Evolutionary conservation across 2,113 vertebrate species (phyloP), one percentile per base, ranked within the genome.

Genomic region (Strix uralensis): DNA sequence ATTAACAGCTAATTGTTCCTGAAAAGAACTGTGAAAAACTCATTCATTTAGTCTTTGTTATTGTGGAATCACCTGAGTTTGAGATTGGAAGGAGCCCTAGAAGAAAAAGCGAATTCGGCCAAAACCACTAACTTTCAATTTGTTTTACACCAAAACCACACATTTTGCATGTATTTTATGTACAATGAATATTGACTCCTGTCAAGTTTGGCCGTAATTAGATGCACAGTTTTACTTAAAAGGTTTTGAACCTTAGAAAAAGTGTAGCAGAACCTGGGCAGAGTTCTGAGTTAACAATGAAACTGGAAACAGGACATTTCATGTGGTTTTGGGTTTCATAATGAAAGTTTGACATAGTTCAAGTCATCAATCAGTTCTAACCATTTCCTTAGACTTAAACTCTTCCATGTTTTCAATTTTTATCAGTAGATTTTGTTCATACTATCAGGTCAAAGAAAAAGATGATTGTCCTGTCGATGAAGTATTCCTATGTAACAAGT

Each of bases 311-410:
- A 96, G 94, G 93, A 96, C 89, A 97, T 97, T 97, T 97, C 93
- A 96, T 97, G 97, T 97, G 97, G 97, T 97, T 97, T 97, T 95
- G 84, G 94, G 97, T 96, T 97, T 97, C 97, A 95, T 97, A 97
- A 96, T 96, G 97, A 97, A 97, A 97, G 96, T 97, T 96, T 97
- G 95, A 97, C 92, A 95, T 91, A 96, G 95, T 97, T 97, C 94
- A 97, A 92, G 78, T 96, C 87, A 95, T 97, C 96, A 97, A 95
- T 97, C 97, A 95, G 91, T 97, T 97, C 97, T 93, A 97, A 97
- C 96, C 96, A 97, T 97, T 97, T 97, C 87, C 89, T 97, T 95
- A n/a, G 5, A 88, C 84, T 87, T 93, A 90, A 95, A 91, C 58
- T 95, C 91, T 95, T 97, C 95, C 96, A 92, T 63, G 42, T 93